These are phyloP conservation scores for Hymenochirus boettgeri DNA, from an alignment of 2,113 vertebrate species.

Conservation along the genomic window DNA sequence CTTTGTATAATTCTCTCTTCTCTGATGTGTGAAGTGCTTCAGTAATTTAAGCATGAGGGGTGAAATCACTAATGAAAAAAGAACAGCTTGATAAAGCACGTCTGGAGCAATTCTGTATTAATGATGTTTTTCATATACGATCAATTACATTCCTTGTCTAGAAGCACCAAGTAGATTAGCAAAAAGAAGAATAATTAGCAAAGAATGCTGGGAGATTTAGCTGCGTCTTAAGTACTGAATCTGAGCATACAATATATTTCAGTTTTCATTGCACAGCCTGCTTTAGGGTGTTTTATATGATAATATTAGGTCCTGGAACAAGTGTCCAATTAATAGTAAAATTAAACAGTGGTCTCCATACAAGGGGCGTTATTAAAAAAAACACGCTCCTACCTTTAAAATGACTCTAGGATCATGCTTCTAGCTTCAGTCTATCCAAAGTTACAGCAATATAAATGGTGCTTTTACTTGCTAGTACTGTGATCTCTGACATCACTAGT, in stretches of 20 bases:
- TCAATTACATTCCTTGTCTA: constrained; percentile 77
- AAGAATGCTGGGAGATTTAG: constrained; percentile 57
- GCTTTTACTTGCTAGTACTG: no score
- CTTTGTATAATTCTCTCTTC: constrained; percentile 27
- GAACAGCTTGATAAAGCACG: constrained; percentile 54
- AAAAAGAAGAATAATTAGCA: constrained; percentile 66
- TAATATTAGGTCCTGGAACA: no score
- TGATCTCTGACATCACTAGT: no score
- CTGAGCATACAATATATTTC: background rate
- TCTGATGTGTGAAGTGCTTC: constrained; percentile 39
- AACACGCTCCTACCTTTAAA: no score
- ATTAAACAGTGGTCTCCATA: no score
- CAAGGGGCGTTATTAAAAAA: no score
- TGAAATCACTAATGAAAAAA: constrained; percentile 40
- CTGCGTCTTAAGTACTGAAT: background rate
- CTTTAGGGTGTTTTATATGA: background rate
- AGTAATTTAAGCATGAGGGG: constrained; percentile 45
- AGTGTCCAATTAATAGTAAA: no score
- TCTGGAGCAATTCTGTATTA: constrained; percentile 53
- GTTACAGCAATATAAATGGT: no score
- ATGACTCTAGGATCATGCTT: no score
- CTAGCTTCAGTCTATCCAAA: no score
- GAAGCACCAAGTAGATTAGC: constrained; percentile 54
- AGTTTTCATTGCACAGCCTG: constrained; percentile 4
- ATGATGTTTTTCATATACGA: constrained; percentile 66